A percentile compares a stretch with the other conserved stretches of the same genome.
Evolutionary conservation across 2,797 vertebrate species (phyloP).

Genomic region (Thamnophis elegans): DNA sequence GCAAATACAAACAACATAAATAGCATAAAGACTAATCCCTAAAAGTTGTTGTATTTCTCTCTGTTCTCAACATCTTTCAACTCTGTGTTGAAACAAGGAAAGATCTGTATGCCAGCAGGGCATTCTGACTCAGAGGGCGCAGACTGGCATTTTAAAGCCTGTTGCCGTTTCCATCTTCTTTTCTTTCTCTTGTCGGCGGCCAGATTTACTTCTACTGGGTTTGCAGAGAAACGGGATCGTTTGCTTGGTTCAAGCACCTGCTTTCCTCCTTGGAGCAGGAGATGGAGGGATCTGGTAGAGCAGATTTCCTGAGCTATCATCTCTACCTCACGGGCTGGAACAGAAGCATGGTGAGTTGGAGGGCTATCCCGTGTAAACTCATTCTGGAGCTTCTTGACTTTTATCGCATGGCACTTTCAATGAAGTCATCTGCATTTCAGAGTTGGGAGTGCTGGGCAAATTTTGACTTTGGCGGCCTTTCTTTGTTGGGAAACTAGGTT

Average conservation of each 20-base stretch:
- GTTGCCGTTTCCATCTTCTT: background rate
- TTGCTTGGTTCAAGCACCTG: conserved; percentile 91
- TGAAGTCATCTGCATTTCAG: too few species aligned
- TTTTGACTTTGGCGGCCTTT: background rate
- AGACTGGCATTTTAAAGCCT: background rate
- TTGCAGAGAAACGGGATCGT: conserved; percentile 88
- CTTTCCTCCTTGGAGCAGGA: conserved; percentile 86
- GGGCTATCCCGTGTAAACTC: too few species aligned
- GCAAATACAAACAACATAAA: too few species aligned
- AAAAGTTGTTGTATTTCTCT: background rate
- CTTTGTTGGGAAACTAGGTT: conserved; percentile 65
- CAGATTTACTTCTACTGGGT: conserved; percentile 98
- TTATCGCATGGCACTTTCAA: background rate
- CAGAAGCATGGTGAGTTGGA: conserved; percentile 75
- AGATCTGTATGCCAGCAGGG: background rate
- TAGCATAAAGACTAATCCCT: too few species aligned
- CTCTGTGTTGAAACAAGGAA: background rate
- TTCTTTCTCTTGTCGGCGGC: conserved; percentile 18
- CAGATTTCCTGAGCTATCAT: conserved; percentile 86
- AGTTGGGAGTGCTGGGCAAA: background rate
- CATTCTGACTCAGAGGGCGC: background rate
- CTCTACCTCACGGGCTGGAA: conserved; percentile 91
- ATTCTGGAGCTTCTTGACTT: background rate
- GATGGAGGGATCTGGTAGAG: conserved; percentile 86
- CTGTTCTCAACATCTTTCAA: background rate